A percentile compares a stretch with the other conserved stretches of the same genome.
These are phyloP conservation scores for Caiman crocodilus DNA, from an alignment of 2,797 vertebrate genomes.

Conservation along the genomic window DNA sequence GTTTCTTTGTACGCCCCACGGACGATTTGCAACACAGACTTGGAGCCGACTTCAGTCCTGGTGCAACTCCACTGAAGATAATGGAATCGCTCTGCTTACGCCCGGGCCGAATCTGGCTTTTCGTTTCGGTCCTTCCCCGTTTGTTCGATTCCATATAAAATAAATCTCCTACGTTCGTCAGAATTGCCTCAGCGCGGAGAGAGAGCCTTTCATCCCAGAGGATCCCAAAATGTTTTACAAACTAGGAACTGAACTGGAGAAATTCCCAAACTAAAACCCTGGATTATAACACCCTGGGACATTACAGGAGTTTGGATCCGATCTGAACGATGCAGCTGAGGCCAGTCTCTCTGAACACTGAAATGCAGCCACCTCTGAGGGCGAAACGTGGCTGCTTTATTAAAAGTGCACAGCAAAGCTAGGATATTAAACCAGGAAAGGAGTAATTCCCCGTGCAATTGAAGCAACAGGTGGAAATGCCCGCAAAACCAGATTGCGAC, in stretches of 20 bases:
- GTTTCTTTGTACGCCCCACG: not conserved
- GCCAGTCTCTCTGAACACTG: not conserved
- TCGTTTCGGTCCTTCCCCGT: not conserved
- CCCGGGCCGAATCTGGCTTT: not conserved
- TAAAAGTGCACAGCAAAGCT: not conserved
- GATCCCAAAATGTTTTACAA: not conserved
- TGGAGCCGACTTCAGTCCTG: constrained; percentile 15
- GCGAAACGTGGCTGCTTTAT: not conserved
- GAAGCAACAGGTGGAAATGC: constrained; percentile 48
- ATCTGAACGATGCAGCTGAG: not conserved
- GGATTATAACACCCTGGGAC: not conserved
- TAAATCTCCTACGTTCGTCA: not conserved
- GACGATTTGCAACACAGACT: not conserved
- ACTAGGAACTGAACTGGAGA: not conserved
- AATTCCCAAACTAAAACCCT: not conserved
- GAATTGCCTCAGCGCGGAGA: not conserved
- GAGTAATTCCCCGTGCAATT: constrained; percentile 4
- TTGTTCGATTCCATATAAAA: not conserved
- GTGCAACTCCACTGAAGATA: constrained; percentile 14
- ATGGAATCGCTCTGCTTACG: not conserved
- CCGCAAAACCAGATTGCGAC: constrained; percentile 31
- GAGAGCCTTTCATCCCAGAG: not conserved
- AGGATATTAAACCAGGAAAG: not conserved
- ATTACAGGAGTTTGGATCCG: not conserved
- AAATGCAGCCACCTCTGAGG: not conserved